phyloP scores from a whole-genome alignment of 1,140 invertebrate genomes.

The Caenorhabditis inopinata region DNA sequence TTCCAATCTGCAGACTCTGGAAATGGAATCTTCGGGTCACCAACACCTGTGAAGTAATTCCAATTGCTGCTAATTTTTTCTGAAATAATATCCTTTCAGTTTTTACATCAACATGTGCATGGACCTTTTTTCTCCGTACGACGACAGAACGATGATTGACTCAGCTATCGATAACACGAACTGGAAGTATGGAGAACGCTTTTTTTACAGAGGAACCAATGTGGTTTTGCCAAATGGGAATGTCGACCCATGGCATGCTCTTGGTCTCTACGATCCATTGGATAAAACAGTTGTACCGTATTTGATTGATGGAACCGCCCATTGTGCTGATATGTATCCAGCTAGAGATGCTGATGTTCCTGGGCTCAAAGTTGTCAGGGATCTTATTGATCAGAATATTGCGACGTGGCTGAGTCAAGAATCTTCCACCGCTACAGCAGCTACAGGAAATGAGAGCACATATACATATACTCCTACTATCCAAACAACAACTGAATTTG shows the following conservation, averaged over 20 bases:
- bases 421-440: background rate
- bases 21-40: slow-evolving; percentile 76
- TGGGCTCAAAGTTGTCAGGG: slow-evolving; percentile 14
- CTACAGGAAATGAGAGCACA: background rate
- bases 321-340: slow-evolving; percentile 49
- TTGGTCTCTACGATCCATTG: slow-evolving; percentile 25
- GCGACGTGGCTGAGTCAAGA: background rate
- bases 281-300: slow-evolving; percentile 24
- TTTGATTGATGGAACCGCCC: slow-evolving; percentile 45
- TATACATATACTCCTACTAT: background rate
- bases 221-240: slow-evolving; percentile 85
- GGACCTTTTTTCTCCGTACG: background rate
- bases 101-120: slow-evolving; percentile 11
- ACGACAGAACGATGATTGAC: background rate
- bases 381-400: slow-evolving; percentile 32
- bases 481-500: background rate
- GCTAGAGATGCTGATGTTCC: slow-evolving; percentile 17
- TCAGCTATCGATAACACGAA: slow-evolving; percentile 73
- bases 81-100: slow-evolving; percentile 20
- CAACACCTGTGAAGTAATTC: slow-evolving; percentile 73
- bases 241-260: slow-evolving; percentile 78
- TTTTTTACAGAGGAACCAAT: slow-evolving; percentile 71
- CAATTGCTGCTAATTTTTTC: background rate
- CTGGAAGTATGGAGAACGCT: slow-evolving; percentile 77
- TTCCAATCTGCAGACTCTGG: slow-evolving; percentile 81